phyloP scores from a whole-genome alignment of 2,888 invertebrate species.

The Andrena minutula region DNA sequence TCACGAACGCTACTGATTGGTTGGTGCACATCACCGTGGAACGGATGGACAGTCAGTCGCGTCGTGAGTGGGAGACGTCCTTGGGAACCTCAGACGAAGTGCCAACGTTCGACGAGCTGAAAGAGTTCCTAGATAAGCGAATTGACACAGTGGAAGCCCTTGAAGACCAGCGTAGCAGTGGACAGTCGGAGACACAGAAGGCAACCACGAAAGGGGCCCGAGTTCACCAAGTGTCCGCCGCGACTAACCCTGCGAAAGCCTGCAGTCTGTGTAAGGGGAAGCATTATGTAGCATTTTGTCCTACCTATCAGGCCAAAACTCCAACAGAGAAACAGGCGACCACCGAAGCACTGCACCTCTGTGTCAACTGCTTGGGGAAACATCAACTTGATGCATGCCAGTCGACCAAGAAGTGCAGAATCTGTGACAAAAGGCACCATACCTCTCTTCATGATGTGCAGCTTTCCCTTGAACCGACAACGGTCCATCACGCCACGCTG shows the following conservation, averaged over 20 bases:
- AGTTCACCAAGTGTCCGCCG: no score
- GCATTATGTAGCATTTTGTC: not conserved
- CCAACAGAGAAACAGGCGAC: not conserved
- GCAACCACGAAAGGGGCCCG: no score
- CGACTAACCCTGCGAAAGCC: no score
- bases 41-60: no score
- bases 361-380: not conserved
- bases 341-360: not conserved
- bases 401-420: not conserved
- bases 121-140: no score
- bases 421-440: not conserved
- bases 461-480: accelerated
- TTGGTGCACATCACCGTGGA: no score
- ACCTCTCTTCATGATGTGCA: not conserved
- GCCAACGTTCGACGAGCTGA: no score
- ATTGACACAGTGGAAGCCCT: no score
- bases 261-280: not conserved
- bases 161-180: no score
- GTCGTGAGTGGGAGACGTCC: no score
- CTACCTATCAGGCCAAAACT: not conserved
- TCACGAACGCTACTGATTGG: no score
- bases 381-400: not conserved
- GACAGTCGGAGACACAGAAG: accelerated
- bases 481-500: not conserved
- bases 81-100: no score